phyloP scores from a whole-genome alignment of 2,797 vertebrate genomes.

The Oreochromis grahami region DNA sequence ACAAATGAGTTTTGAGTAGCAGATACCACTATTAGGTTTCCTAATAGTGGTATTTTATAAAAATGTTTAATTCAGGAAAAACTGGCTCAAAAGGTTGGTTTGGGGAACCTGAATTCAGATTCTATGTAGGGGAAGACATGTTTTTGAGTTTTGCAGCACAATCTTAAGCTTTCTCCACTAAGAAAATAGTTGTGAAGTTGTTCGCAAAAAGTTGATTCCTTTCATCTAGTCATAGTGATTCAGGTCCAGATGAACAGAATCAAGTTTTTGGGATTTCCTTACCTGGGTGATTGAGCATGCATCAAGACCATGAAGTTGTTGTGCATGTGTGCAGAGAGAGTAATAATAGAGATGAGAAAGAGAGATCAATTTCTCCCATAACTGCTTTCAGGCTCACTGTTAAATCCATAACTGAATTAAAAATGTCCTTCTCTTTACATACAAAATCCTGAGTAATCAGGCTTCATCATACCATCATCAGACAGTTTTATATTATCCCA shows the following conservation, averaged over 20 bases:
- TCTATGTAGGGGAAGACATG: background rate
- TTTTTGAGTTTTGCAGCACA: background rate
- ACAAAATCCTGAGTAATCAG: background rate
- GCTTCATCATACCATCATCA: background rate
- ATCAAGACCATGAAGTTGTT: background rate
- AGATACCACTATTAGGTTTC: too few species aligned
- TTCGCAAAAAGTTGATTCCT: background rate
- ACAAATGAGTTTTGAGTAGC: background rate
- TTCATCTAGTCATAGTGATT: background rate
- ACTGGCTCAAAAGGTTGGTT: background rate
- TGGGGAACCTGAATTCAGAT: background rate
- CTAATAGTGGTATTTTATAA: background rate
- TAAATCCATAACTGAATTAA: background rate
- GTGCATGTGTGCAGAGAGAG: background rate
- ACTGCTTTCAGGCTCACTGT: background rate
- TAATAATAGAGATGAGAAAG: background rate
- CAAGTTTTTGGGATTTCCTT: background rate
- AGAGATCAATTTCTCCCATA: background rate
- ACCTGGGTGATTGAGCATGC: background rate
- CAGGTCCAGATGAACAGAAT: background rate
- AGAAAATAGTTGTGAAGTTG: background rate
- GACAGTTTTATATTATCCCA: background rate
- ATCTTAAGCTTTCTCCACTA: background rate
- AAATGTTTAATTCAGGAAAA: background rate
- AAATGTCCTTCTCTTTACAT: background rate